Base-by-base conservation (phyloP, 2,888 invertebrate genomes). In the Cheilosia vulpina region DNA sequence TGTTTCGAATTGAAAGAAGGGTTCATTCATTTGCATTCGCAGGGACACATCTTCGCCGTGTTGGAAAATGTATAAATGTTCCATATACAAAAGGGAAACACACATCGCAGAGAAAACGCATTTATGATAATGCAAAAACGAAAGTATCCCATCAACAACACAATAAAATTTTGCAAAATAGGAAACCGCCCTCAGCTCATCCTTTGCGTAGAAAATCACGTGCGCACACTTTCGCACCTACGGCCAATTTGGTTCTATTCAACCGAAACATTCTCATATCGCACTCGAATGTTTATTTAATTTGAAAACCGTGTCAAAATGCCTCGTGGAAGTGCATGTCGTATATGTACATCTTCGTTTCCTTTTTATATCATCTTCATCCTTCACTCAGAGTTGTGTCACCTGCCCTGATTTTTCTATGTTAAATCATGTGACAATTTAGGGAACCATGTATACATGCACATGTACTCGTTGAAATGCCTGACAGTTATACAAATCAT, bases 401-500 rank as follows among this genome's bases (percentile, higher is more conserved):
- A 63, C 21, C 19, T 21, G 34, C 2, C 6, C 19, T 6, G 7
- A 1, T 58, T 41, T 19, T 6, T 6, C 47, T 34, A 31, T 63
- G 47, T 34, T 19, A 63, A 63, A 21, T 50, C 63, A 63, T 45
- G 27, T 17, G 50, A 63, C 50, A 13, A 13, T 38, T 38, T 38
- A 38, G 38, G 38, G 11, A 13, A 38, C 3, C 38, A 38, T 38
- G 38, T 13, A 50, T 50, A 63, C 24, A 45, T 13, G 19, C 15
- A 17, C 31, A 34, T 63, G 15, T n/a, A 43, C 2, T 17, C 27
- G 53, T 53, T 43, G 27, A 50, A 50, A 71, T 17, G 13, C 53
- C 17, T 62, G 52, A 60, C 71, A 72, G 62, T 19, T 52, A 43
- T 62, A 62, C 53, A 62, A 72, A 72, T 72, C 62, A 62, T 72